Evolutionary conservation across 2,888 invertebrate genomes (phyloP).

Genomic region (Frankliniella fusca): DNA sequence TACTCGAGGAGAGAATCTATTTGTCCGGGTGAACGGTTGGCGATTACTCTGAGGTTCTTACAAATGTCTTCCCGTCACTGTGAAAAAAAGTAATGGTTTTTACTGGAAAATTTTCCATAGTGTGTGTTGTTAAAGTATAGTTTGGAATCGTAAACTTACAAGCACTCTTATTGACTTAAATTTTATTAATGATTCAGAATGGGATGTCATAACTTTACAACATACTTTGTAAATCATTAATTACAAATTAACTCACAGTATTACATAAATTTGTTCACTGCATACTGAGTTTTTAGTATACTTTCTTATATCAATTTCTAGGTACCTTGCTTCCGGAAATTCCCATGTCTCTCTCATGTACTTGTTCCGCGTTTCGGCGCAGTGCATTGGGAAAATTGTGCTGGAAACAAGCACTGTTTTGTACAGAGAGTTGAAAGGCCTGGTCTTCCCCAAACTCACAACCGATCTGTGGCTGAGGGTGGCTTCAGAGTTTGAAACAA

Average conservation of each 20-base stretch:
- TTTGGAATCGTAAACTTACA: no score
- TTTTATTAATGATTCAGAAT: not conserved
- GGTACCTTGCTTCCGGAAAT: not conserved
- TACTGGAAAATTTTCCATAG: no score
- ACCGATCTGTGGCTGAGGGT: not conserved
- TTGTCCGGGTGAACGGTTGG: not conserved
- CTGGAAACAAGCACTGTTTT: not conserved
- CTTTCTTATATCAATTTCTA: not conserved
- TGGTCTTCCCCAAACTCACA: not conserved
- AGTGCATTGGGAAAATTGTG: not conserved
- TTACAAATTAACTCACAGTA: no score
- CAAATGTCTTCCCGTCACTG: not conserved
- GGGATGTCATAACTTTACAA: not conserved
- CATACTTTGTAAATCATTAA: no score
- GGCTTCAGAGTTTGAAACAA: not conserved
- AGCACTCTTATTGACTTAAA: not conserved
- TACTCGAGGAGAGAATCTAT: not conserved
- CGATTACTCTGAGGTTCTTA: not conserved
- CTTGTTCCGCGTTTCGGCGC: not conserved
- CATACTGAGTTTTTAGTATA: no score
- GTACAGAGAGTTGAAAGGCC: not conserved
- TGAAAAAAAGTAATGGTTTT: no score
- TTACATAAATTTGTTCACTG: no score
- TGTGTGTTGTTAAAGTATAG: no score
- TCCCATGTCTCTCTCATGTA: not conserved